Evolutionary conservation across 2,113 vertebrate species (phyloP).

Genomic region (Bufo bufo): DNA sequence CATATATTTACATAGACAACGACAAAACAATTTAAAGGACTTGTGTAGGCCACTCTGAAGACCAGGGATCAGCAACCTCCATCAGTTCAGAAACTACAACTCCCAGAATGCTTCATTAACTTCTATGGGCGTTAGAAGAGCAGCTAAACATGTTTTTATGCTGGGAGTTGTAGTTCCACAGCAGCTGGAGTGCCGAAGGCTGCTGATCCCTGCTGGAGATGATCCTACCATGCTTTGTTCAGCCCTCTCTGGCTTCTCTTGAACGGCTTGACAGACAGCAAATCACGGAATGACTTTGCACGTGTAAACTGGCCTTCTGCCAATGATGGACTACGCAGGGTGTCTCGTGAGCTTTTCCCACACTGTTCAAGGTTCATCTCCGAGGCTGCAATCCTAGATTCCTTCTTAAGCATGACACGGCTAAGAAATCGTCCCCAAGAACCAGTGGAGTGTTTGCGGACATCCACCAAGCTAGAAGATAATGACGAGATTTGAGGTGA

Average conservation of each 20-base stretch:
- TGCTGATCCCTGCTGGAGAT: background rate
- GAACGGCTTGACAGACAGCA: slow-evolving; percentile 34
- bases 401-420: slow-evolving; percentile 20
- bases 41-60: too few relatives aligned
- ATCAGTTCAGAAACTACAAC: too few relatives aligned
- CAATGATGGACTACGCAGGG: background rate
- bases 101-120: too few relatives aligned
- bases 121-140: too few relatives aligned
- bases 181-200: too few relatives aligned
- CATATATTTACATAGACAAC: too few relatives aligned
- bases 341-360: background rate
- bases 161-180: too few relatives aligned
- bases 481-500: slow-evolving; percentile 24
- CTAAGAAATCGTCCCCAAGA: slow-evolving; percentile 52
- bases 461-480: slow-evolving; percentile 42
- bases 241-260: slow-evolving; percentile 35
- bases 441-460: slow-evolving; percentile 15
- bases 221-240: slow-evolving; percentile 16
- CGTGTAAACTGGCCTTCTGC: background rate
- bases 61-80: too few relatives aligned
- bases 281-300: slow-evolving; percentile 45
- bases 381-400: slow-evolving; percentile 37
- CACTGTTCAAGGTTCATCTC: slow-evolving; percentile 34
- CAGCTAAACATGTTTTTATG: too few relatives aligned
- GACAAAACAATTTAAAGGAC: too few relatives aligned